These are phyloP conservation scores for Tetragonula clypearis DNA, from an alignment of 1,140 invertebrate species.

Conservation along the genomic window DNA sequence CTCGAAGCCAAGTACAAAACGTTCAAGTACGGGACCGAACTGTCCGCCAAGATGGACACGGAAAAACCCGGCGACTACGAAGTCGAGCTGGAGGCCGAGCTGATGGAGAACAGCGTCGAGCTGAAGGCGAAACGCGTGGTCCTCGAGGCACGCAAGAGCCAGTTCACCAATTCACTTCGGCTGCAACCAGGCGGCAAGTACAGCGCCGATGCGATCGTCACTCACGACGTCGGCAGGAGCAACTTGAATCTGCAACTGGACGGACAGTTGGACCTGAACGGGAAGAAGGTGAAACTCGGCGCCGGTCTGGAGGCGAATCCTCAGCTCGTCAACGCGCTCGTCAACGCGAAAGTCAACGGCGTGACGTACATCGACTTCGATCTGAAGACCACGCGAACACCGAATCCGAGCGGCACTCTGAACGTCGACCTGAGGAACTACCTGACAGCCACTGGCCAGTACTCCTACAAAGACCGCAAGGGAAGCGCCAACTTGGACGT, in stretches of 20 bases:
- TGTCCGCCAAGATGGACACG: slow-evolving; percentile 82
- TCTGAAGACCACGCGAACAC: slow-evolving; percentile 74
- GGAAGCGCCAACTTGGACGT: slow-evolving; percentile 78
- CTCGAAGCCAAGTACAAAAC: slow-evolving; percentile 81
- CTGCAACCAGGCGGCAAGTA: slow-evolving; percentile 85
- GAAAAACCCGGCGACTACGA: slow-evolving; percentile 84
- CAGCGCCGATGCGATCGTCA: slow-evolving; percentile 83
- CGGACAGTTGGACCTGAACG: slow-evolving; percentile 80
- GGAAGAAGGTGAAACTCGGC: slow-evolving; percentile 83
- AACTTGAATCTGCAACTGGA: slow-evolving; percentile 83
- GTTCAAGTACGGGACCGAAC: slow-evolving; percentile 82
- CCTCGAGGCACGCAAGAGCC: slow-evolving; percentile 82
- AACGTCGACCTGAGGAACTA: slow-evolving; percentile 76
- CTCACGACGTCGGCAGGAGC: slow-evolving; percentile 80
- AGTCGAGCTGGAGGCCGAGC: slow-evolving; percentile 82
- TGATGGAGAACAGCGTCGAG: slow-evolving; percentile 84
- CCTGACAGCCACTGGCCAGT: slow-evolving; percentile 74
- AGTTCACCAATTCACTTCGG: slow-evolving; percentile 84
- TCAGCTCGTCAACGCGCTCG: slow-evolving; percentile 81
- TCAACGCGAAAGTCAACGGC: slow-evolving; percentile 80
- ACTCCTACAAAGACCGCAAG: slow-evolving; percentile 73
- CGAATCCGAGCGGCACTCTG: slow-evolving; percentile 73
- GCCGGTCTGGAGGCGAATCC: slow-evolving; percentile 80
- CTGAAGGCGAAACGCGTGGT: slow-evolving; percentile 83
- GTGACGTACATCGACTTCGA: slow-evolving; percentile 82